Percentiles rank a stretch among this genome's conserved stretches.
These are phyloP conservation scores for Myxocyprinus asiaticus DNA, from an alignment of 2,113 vertebrate species.

Conservation along the genomic window DNA sequence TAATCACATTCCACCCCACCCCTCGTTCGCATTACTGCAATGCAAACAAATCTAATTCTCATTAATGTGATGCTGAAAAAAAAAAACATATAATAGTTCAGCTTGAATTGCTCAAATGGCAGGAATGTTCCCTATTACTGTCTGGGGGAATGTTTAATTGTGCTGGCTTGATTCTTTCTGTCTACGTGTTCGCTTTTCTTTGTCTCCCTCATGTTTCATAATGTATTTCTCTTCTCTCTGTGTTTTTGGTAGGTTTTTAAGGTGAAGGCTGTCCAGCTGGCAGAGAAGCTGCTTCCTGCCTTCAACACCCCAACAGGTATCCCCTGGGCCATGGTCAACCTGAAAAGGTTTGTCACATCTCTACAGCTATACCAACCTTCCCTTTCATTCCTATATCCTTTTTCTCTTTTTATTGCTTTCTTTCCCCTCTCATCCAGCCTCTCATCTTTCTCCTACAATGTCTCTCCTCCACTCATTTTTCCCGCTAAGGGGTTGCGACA, in stretches of 20 bases:
- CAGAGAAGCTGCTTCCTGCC: slow-evolving; percentile 95
- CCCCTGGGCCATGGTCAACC: slow-evolving; percentile 99
- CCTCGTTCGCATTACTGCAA: no score
- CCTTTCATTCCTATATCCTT: neutral
- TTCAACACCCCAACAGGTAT: slow-evolving; percentile 98
- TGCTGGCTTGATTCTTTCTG: slow-evolving; percentile 12
- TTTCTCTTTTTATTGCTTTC: neutral
- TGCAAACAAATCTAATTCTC: no score
- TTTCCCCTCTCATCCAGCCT: neutral
- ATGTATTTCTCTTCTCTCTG: slow-evolving; percentile 7
- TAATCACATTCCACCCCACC: no score
- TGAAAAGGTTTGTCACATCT: slow-evolving; percentile 85
- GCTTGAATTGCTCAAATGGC: no score
- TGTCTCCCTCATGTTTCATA: slow-evolving; percentile 6
- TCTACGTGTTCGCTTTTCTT: neutral
- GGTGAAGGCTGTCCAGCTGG: slow-evolving; percentile 93
- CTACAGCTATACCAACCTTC: neutral
- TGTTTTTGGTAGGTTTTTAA: slow-evolving; percentile 86
- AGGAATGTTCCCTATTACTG: no score
- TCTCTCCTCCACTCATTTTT: neutral
- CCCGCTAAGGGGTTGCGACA: neutral
- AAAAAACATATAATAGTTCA: no score
- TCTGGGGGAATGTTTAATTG: no score
- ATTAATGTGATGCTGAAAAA: no score
- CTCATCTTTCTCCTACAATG: neutral